Conservation (phyloP, 2,888 invertebrate species). For the Deilephila porcellus region DNA sequence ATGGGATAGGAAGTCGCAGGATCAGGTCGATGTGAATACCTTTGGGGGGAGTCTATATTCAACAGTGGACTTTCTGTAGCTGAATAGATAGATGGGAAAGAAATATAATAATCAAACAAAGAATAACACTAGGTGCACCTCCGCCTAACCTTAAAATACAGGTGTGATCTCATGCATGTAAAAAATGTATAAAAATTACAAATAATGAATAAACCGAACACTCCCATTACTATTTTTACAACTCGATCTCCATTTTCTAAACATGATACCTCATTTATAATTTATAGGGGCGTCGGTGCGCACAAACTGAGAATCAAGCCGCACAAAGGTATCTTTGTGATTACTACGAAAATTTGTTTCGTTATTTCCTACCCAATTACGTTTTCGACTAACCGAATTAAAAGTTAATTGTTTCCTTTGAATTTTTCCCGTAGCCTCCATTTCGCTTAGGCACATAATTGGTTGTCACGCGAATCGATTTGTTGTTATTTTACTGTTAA, state of each 20-base stretch:
- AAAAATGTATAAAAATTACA: too few species aligned
- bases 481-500: too few species aligned
- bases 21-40: too few species aligned
- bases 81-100: too few species aligned
- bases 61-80: too few species aligned
- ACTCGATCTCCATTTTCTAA: not conserved
- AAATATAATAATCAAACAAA: too few species aligned
- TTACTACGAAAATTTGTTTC: not conserved
- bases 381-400: slow-evolving; percentile 39
- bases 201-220: not conserved
- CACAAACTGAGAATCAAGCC: not conserved
- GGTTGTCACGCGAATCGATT: not conserved
- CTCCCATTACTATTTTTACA: not conserved
- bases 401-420: slow-evolving; percentile 41
- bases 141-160: too few species aligned
- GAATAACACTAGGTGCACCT: too few species aligned
- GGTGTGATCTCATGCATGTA: too few species aligned
- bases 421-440: slow-evolving; percentile 31
- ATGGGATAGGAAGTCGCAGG: too few species aligned
- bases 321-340: not conserved
- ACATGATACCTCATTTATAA: slow-evolving; percentile 6
- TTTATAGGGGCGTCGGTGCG: not conserved
- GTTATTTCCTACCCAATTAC: slow-evolving; percentile 42
- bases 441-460: slow-evolving; percentile 26
- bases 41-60: too few species aligned